Conservation (phyloP, 1,140 invertebrate species). For the Stegodyphus dumicola region DNA sequence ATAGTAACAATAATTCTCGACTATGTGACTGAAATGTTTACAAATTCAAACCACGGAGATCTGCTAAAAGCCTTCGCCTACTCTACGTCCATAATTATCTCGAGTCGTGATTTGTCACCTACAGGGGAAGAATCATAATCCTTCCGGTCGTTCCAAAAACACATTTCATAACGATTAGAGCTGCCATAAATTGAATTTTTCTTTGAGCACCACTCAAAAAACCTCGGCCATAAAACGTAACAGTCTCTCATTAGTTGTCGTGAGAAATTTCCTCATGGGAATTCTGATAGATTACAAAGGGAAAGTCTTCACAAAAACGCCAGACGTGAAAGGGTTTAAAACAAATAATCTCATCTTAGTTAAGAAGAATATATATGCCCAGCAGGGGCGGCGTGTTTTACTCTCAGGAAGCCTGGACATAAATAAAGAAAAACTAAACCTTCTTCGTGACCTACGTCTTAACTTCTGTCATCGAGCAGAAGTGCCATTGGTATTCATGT, state of each 20-base stretch:
- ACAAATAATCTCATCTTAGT: too few species aligned
- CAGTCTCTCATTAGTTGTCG: too few species aligned
- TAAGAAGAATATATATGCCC: background rate
- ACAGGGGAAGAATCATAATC: constrained; percentile 27
- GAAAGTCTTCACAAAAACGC: too few species aligned
- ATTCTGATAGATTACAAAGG: too few species aligned
- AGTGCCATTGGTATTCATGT: background rate
- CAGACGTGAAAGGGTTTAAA: too few species aligned
- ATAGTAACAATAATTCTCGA: too few species aligned
- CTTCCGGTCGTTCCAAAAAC: background rate
- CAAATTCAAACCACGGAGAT: too few species aligned
- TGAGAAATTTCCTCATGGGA: too few species aligned
- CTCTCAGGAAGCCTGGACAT: background rate
- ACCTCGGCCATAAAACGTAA: too few species aligned
- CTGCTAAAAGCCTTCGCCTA: background rate
- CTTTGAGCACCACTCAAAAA: background rate
- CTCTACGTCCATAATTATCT: background rate
- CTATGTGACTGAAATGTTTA: too few species aligned
- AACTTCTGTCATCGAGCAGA: constrained; percentile 24
- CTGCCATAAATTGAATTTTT: constrained; percentile 21
- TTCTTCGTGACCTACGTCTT: background rate
- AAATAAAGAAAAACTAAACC: constrained; percentile 8
- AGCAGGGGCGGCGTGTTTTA: background rate
- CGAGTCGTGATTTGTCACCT: constrained; percentile 30
- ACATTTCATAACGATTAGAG: constrained; percentile 23